Evolutionary conservation across 2,888 invertebrate species (phyloP).

Genomic region (Crossocerus cetratus): DNA sequence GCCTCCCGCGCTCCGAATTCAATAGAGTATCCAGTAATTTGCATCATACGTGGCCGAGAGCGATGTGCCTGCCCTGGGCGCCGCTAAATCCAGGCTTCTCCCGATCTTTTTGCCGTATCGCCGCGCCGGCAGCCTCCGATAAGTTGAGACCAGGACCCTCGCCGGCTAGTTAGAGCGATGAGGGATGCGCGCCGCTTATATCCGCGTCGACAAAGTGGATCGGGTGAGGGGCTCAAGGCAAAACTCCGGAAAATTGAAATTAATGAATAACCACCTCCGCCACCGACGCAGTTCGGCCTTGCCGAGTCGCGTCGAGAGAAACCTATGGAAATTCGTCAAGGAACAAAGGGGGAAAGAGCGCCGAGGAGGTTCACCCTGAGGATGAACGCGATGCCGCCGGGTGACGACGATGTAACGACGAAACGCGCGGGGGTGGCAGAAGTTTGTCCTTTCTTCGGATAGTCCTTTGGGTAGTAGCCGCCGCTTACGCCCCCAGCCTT

Average conservation of each 20-base stretch:
- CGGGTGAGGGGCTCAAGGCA: constrained; percentile 65
- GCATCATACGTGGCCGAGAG: constrained; percentile 14
- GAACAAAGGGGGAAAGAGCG: constrained; percentile 62
- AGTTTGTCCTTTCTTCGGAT: constrained; percentile 15
- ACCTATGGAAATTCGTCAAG: constrained; percentile 63
- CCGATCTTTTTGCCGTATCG: neutral
- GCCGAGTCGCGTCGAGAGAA: constrained; percentile 37
- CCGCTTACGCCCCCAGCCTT: constrained; percentile 28
- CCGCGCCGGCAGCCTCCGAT: no score
- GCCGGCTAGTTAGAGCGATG: neutral
- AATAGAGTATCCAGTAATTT: constrained; percentile 39
- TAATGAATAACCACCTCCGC: constrained; percentile 70
- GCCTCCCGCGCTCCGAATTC: constrained; percentile 27
- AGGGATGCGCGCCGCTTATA: neutral
- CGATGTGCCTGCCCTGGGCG: constrained; percentile 23
- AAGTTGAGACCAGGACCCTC: neutral
- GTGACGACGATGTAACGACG: constrained; percentile 39
- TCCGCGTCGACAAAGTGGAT: constrained; percentile 48
- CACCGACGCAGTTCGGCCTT: constrained; percentile 41
- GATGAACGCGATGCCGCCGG: neutral
- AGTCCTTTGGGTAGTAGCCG: constrained; percentile 30
- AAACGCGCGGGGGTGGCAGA: neutral
- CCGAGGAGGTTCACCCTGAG: constrained; percentile 15
- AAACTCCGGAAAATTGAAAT: constrained; percentile 76
- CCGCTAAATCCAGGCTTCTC: constrained; percentile 23